phyloP scores from a whole-genome alignment of 2,113 vertebrate genomes.

The Crotalus tigris region DNA sequence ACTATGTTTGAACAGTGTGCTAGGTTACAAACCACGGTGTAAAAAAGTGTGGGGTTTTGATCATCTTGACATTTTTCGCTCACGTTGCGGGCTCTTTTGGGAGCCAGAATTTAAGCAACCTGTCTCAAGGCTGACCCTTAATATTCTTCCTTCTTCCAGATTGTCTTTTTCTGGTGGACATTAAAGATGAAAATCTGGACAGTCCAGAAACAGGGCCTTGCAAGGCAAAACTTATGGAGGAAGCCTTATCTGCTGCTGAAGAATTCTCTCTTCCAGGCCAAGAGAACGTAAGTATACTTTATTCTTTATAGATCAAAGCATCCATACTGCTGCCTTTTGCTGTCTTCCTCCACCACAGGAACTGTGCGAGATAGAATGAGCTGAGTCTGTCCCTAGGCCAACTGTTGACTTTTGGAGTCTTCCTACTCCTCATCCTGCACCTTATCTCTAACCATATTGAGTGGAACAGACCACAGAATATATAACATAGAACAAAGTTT shows the following conservation, averaged over 20 bases:
- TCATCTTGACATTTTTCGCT: not conserved
- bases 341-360: not conserved
- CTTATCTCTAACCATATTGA: not conserved
- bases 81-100: not conserved
- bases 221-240: slow-evolving; percentile 38
- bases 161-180: slow-evolving; percentile 62
- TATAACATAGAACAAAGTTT: too few species aligned
- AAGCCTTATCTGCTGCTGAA: not conserved
- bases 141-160: slow-evolving; percentile 27
- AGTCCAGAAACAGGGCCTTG: slow-evolving; percentile 44
- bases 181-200: slow-evolving; percentile 49
- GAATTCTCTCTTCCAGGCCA: slow-evolving; percentile 53
- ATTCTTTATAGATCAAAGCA: not conserved
- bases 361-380: not conserved
- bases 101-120: not conserved
- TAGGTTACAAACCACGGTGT: not conserved
- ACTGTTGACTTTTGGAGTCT: not conserved
- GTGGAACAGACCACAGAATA: not conserved
- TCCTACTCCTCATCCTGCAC: not conserved
- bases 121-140: not conserved
- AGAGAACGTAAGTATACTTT: slow-evolving; percentile 56
- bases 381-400: not conserved
- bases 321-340: not conserved
- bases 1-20: not conserved
- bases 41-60: not conserved